These are phyloP conservation scores for Marmota flaviventris DNA, from an alignment of 2,113 vertebrate genomes.

Conservation along the genomic window DNA sequence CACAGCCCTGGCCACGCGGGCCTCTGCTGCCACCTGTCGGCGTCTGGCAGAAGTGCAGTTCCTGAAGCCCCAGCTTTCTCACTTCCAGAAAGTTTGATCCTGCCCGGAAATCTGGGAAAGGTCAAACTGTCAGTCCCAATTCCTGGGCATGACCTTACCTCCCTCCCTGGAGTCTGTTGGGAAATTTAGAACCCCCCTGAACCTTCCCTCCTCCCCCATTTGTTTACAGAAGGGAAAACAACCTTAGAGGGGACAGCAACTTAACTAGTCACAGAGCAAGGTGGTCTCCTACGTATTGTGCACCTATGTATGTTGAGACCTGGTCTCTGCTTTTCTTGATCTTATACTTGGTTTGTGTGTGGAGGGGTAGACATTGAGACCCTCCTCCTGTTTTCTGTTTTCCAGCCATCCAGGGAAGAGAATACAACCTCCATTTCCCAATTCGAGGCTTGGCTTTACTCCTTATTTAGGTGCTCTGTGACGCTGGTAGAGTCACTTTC, in stretches of 20 bases:
- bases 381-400: background rate
- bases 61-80: background rate
- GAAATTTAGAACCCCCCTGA: background rate
- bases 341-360: background rate
- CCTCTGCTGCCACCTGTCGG: slow-evolving; percentile 73
- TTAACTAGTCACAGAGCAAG: background rate
- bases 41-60: background rate
- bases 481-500: background rate
- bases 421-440: background rate
- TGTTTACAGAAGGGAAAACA: background rate
- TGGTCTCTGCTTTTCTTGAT: background rate
- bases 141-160: background rate
- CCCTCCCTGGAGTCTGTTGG: background rate
- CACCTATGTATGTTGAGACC: background rate
- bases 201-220: background rate
- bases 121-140: background rate
- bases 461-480: background rate
- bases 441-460: background rate
- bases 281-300: background rate
- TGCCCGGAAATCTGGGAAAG: background rate
- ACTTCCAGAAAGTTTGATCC: background rate
- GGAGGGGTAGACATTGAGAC: background rate
- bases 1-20: background rate
- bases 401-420: background rate
- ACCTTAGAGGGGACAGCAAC: background rate